A percentile compares a stretch with the other conserved stretches of the same genome.
Conservation (phyloP, 2,113 vertebrate species). For the Semnornis frantzii region DNA sequence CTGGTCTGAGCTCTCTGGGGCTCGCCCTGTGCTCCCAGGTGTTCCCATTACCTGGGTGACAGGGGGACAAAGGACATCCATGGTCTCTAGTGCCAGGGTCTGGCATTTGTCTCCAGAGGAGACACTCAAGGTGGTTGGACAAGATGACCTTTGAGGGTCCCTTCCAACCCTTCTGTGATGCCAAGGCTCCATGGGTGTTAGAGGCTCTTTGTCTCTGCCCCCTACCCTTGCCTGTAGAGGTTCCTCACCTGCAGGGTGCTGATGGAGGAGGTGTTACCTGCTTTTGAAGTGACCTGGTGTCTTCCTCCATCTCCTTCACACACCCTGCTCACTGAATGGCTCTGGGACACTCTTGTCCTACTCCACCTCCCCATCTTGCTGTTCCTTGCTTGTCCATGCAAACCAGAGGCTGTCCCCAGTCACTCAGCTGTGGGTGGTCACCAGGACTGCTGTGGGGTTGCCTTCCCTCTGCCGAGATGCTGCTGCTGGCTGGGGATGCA, state of each 20-base stretch:
- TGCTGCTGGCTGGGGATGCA: neutral
- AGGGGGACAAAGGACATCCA: neutral
- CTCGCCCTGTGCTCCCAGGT: neutral
- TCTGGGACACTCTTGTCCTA: neutral
- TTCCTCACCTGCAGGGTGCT: neutral
- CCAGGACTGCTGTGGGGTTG: neutral
- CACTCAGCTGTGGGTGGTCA: rapidly evolving
- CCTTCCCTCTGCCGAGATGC: rapidly evolving
- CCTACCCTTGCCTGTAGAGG: neutral
- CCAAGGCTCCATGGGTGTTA: neutral
- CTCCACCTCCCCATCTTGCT: neutral
- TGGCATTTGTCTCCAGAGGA: neutral
- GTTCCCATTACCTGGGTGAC: neutral
- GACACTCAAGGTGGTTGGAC: neutral
- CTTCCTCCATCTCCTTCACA: neutral
- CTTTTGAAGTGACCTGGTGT: neutral
- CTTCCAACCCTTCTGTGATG: neutral
- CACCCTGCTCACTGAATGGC: neutral
- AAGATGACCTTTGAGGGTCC: too few relatives aligned
- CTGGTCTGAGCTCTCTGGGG: neutral
- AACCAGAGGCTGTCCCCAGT: neutral
- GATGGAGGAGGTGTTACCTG: neutral
- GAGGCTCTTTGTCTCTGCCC: neutral
- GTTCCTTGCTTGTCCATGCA: neutral
- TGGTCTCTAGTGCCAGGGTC: neutral